Base-by-base conservation (phyloP, 2,888 invertebrate genomes). In the Epistrophella euchroma region DNA sequence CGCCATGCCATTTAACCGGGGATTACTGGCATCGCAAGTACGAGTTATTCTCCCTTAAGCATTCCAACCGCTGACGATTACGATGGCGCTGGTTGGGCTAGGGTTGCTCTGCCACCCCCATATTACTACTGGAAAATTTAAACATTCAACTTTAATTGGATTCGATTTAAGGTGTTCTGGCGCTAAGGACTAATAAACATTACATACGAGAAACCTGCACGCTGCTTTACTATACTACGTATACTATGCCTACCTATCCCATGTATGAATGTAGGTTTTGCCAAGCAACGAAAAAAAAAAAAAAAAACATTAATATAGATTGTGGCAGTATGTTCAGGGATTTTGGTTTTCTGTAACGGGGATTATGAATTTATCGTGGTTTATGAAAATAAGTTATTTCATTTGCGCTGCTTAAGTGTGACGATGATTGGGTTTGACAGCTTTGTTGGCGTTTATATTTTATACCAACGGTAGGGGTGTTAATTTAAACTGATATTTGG, bases 121-220 rank as follows among this genome's bases (percentile, higher is more conserved):
- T 17, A 25, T 10, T 55, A 19, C 15, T 40, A 19, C 2, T 45
- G 52, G 74, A 47, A 76, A 72, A 76, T 76, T 68, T 25, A 68
- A 37, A 10, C 68, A 25, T 66, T 73, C 52, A 75, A 72, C 62
- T 72, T 80, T 73, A 85, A 85, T 80, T 85, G 80, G 80, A 80
- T 85, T 80, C 76, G 85, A 85, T 76, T 80, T 73, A 62, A 80
- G 80, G 85, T 85, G 76, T 64, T 76, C 25, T 47, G 37, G 45
- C 40, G 25, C 47, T 64, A 66, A 60, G 66, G 66, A 28, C 76
- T 80, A 72, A 80, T 85, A 75, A 71, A 56, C 50, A 71, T 71
- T 35, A 62, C 15, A 25, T 22, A 19, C 60, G 47, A 60, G 22
- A 62, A 70, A 62, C 52, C 70, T 43, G 43, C 32, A 52, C 50